A percentile compares a stretch with the other conserved stretches of the same genome.
Evolutionary conservation across 2,888 invertebrate genomes (phyloP).

Genomic region (Emmelina monodactyla): DNA sequence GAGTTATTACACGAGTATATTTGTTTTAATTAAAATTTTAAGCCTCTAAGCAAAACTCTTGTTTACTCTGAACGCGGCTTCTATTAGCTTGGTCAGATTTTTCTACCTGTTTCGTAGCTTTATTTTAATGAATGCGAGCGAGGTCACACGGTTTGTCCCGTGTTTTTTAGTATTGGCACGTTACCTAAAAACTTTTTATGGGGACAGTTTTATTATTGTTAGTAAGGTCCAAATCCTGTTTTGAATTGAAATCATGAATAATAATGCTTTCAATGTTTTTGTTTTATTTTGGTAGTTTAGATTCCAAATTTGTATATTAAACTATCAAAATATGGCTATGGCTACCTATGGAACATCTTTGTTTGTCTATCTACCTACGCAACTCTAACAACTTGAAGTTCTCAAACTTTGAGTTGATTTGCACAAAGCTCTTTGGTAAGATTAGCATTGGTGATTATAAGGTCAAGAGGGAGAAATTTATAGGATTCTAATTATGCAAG

Average conservation of each 20-base stretch:
- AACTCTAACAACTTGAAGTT: conserved; percentile 39
- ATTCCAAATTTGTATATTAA: not conserved
- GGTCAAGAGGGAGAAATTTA: conserved; percentile 21
- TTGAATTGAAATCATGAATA: no score
- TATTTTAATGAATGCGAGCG: conserved; percentile 43
- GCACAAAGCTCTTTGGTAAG: conserved; percentile 27
- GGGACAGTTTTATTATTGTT: no score
- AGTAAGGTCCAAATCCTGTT: conserved; percentile 33
- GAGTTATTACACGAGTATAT: conserved; percentile 25
- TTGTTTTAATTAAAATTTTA: conserved; percentile 43
- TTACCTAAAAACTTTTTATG: no score
- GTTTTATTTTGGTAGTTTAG: no score
- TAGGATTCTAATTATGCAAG: not conserved
- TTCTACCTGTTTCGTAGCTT: conserved; percentile 46
- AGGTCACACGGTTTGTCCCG: conserved; percentile 33
- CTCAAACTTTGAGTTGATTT: conserved; percentile 31
- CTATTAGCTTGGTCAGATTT: conserved; percentile 35
- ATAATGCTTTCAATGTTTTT: no score
- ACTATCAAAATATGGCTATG: no score
- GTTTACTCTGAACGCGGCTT: conserved; percentile 35
- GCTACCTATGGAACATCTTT: no score
- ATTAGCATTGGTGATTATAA: conserved; percentile 41
- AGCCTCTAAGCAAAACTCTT: no score
- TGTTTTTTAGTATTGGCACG: no score
- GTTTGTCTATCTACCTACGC: no score